phyloP scores from a whole-genome alignment of 1,140 invertebrate genomes.

The Plodia interpunctella region DNA sequence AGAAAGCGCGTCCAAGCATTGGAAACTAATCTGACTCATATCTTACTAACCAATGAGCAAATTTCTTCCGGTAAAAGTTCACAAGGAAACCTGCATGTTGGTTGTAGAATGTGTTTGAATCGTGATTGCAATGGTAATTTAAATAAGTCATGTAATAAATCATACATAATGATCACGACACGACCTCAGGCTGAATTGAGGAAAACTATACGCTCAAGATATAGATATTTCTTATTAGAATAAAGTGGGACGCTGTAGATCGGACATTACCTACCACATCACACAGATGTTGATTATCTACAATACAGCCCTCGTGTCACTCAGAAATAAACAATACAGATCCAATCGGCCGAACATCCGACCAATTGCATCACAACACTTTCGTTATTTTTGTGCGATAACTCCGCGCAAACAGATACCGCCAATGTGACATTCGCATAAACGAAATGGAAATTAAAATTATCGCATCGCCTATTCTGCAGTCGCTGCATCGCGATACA shows the following conservation, averaged over 20 bases:
- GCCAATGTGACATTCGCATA: slow-evolving; percentile 42
- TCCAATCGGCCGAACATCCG: not conserved
- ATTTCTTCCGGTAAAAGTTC: not conserved
- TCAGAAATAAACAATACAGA: not conserved
- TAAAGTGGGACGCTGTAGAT: not conserved
- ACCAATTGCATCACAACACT: slow-evolving; percentile 12
- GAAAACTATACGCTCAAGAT: not conserved
- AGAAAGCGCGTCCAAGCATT: not conserved
- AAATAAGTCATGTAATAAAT: not conserved
- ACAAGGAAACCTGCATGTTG: no score
- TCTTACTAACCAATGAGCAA: not conserved
- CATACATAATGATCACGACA: not conserved
- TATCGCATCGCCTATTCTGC: slow-evolving; percentile 54
- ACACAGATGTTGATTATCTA: not conserved
- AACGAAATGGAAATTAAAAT: slow-evolving; percentile 72
- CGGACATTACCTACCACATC: slow-evolving; percentile 1
- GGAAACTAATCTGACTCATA: no score
- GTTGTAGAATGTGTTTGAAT: no score
- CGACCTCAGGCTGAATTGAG: not conserved
- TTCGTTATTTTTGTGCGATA: slow-evolving; percentile 14
- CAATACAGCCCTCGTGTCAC: not conserved
- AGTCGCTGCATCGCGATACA: slow-evolving; percentile 48
- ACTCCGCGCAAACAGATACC: slow-evolving; percentile 29
- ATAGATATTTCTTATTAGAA: not conserved
- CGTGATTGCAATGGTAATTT: not conserved